phyloP scores from a whole-genome alignment of 2,797 vertebrate genomes.

The Brachyalestes nurse region DNA sequence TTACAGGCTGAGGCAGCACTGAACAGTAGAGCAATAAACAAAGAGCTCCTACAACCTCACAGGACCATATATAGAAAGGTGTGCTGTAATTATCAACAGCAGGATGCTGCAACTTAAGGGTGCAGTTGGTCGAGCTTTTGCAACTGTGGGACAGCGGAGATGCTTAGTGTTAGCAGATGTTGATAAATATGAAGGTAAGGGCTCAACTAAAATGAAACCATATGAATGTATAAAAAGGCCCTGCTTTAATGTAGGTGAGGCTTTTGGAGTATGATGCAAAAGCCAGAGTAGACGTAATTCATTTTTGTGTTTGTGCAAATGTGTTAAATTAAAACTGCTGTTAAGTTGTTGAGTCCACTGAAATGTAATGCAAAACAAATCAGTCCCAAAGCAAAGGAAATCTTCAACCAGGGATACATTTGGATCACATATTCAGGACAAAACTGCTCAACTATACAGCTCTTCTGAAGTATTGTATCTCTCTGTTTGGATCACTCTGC shows the following conservation, averaged over 20 bases:
- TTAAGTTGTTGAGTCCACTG: not conserved
- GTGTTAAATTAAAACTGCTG: not conserved
- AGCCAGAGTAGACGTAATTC: not conserved
- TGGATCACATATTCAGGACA: not conserved
- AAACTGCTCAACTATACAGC: not conserved
- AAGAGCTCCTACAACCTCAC: not conserved
- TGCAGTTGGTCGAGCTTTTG: not conserved
- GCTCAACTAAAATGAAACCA: not conserved
- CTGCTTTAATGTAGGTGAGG: not conserved
- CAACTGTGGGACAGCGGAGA: not conserved
- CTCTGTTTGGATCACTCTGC: constrained; percentile 6
- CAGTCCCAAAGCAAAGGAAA: not conserved
- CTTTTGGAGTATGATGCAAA: not conserved
- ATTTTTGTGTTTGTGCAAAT: not conserved
- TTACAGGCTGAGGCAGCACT: not conserved
- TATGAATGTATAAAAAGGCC: too few species aligned
- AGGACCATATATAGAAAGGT: not conserved
- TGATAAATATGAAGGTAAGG: not conserved
- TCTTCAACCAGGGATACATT: not conserved
- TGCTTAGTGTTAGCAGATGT: not conserved
- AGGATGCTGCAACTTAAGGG: not conserved
- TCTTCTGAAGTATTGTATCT: not conserved
- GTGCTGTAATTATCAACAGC: not conserved
- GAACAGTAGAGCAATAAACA: not conserved
- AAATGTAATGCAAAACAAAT: not conserved